Percentiles rank a stretch among this genome's conserved stretches.
Evolutionary conservation across 2,888 invertebrate species (phyloP).

Genomic region (Lycocerus yunnanus): DNA sequence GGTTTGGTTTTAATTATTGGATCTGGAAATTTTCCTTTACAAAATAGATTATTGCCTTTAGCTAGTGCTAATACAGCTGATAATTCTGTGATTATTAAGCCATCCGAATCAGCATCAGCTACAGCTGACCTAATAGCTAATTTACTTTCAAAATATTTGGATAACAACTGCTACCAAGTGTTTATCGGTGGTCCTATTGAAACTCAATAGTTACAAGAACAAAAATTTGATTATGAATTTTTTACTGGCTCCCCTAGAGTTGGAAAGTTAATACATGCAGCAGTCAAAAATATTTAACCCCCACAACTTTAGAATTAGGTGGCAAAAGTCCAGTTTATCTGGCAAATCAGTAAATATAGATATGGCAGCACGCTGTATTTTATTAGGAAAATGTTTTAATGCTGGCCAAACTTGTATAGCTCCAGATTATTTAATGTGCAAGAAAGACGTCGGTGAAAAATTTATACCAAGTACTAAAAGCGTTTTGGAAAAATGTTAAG

Average conservation of each 20-base stretch:
- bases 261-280: slow-evolving; percentile 71
- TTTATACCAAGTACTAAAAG: slow-evolving; percentile 55
- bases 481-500: slow-evolving; percentile 80
- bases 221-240: slow-evolving; percentile 77
- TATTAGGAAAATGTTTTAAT: slow-evolving; percentile 96
- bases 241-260: slow-evolving; percentile 71
- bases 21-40: slow-evolving; percentile 97
- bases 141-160: slow-evolving; percentile 84
- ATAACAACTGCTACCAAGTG: slow-evolving; percentile 68
- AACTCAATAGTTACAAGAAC: slow-evolving; percentile 67
- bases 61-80: slow-evolving; percentile 90
- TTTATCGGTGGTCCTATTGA: slow-evolving; percentile 67
- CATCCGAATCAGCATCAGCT: slow-evolving; percentile 83
- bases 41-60: slow-evolving; percentile 77
- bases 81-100: slow-evolving; percentile 88
- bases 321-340: slow-evolving; percentile 69
- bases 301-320: slow-evolving; percentile 75
- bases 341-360: slow-evolving; percentile 76
- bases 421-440: slow-evolving; percentile 90
- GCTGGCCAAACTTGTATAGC: slow-evolving; percentile 95
- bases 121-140: slow-evolving; percentile 75
- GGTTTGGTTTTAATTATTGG: slow-evolving; percentile 89
- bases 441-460: slow-evolving; percentile 72
- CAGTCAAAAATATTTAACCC: slow-evolving; percentile 75
- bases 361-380: slow-evolving; percentile 76